phyloP scores from a whole-genome alignment of 2,888 invertebrate species.

The Dolichomitus sp. region DNA sequence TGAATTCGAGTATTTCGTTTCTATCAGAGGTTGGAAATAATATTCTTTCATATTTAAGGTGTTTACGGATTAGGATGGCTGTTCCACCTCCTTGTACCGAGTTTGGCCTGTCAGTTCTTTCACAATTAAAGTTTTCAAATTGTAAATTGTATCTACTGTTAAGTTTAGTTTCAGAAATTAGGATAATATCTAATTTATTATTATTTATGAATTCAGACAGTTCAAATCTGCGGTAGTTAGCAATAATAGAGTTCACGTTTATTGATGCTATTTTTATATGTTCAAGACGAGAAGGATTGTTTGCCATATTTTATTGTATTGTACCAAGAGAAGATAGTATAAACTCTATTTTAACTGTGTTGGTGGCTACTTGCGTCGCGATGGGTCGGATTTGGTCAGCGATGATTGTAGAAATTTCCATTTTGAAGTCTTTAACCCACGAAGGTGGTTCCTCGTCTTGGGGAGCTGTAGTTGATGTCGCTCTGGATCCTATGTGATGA shows the following conservation, averaged over 20 bases:
- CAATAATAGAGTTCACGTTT: constrained; percentile 22
- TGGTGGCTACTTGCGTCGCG: neutral
- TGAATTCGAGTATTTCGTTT: constrained; percentile 30
- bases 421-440: constrained; percentile 15
- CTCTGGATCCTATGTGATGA: neutral
- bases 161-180: constrained; percentile 29
- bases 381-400: neutral
- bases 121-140: neutral
- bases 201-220: neutral
- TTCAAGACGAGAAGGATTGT: neutral
- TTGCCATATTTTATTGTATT: constrained; percentile 3
- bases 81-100: constrained; percentile 60
- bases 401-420: neutral
- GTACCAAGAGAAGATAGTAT: neutral
- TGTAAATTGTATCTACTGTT: neutral
- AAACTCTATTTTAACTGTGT: constrained; percentile 25
- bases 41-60: constrained; percentile 24
- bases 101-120: constrained; percentile 16
- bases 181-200: neutral
- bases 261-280: constrained; percentile 35
- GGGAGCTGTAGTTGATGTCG: neutral
- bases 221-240: constrained; percentile 23
- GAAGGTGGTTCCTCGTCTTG: neutral
- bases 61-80: constrained; percentile 43
- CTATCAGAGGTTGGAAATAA: neutral